Conservation (phyloP, 2,888 invertebrate species). For the Ceriagrion tenellum region DNA sequence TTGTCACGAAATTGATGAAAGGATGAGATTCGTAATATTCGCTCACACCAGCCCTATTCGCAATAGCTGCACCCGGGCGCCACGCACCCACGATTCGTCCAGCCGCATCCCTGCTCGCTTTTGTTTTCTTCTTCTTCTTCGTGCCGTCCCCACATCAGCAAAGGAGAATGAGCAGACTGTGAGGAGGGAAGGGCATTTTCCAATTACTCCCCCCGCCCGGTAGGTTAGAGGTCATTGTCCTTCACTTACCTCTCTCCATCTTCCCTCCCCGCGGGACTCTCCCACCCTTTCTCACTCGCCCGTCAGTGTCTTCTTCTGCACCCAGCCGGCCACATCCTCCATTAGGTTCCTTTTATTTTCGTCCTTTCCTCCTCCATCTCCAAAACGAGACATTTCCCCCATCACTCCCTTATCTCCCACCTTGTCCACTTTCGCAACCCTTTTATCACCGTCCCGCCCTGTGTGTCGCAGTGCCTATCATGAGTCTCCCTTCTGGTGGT, state of each 20-base stretch:
- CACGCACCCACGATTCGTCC: background rate
- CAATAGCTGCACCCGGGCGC: too few species aligned
- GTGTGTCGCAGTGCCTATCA: background rate
- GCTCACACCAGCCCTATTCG: background rate
- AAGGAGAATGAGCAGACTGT: background rate
- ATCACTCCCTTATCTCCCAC: background rate
- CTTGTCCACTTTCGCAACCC: background rate
- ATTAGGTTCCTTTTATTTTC: background rate
- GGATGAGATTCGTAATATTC: background rate
- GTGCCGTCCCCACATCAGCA: background rate
- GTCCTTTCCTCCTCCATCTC: background rate
- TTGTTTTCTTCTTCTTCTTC: background rate
- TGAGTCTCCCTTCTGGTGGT: background rate
- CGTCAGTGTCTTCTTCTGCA: background rate
- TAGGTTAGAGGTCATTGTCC: constrained; percentile 52
- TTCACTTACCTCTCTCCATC: constrained; percentile 15
- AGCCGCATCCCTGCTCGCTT: background rate
- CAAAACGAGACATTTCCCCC: background rate
- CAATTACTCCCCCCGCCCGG: constrained; percentile 61
- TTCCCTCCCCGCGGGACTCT: background rate
- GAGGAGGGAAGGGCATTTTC: constrained; percentile 35
- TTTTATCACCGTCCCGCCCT: background rate
- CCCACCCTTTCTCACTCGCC: background rate
- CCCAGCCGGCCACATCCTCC: background rate
- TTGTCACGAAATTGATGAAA: background rate